phyloP scores from a whole-genome alignment of 2,113 vertebrate genomes.

The Notarius lentiginosus region DNA sequence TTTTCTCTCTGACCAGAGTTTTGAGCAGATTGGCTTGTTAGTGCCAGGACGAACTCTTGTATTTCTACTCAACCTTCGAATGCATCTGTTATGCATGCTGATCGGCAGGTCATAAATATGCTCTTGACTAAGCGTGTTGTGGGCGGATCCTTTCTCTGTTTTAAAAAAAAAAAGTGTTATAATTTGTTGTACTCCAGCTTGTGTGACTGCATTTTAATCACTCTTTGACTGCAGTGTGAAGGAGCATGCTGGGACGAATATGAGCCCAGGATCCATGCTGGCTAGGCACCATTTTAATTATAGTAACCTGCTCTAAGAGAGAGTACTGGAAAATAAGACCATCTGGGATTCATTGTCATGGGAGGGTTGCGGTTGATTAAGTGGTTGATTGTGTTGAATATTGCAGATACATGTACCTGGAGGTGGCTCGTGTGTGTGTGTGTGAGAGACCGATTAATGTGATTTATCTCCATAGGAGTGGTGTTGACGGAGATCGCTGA shows the following conservation, averaged over 20 bases:
- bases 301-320: conserved; percentile 38
- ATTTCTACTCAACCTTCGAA: conserved; percentile 12
- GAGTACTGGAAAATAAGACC: conserved; percentile 42
- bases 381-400: conserved; percentile 39
- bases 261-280: conserved; percentile 46
- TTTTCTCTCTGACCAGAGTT: not conserved
- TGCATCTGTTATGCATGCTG: conserved; percentile 33
- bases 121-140: conserved; percentile 30
- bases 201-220: conserved; percentile 52
- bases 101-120: conserved; percentile 35
- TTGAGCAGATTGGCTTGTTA: not conserved
- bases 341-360: conserved; percentile 29
- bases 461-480: conserved; percentile 73
- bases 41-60: not conserved
- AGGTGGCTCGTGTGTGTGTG: conserved; percentile 12
- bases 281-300: conserved; percentile 59
- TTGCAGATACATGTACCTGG: conserved; percentile 25
- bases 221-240: conserved; percentile 59
- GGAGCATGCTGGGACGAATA: conserved; percentile 32
- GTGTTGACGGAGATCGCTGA: conserved; percentile 92
- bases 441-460: conserved; percentile 33
- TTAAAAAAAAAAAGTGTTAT: conserved; percentile 32
- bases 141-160: conserved; percentile 10
- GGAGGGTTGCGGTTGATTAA: conserved; percentile 33
- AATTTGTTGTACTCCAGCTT: not conserved